phyloP scores from a whole-genome alignment of 2,113 vertebrate genomes.

The Colaptes auratus region DNA sequence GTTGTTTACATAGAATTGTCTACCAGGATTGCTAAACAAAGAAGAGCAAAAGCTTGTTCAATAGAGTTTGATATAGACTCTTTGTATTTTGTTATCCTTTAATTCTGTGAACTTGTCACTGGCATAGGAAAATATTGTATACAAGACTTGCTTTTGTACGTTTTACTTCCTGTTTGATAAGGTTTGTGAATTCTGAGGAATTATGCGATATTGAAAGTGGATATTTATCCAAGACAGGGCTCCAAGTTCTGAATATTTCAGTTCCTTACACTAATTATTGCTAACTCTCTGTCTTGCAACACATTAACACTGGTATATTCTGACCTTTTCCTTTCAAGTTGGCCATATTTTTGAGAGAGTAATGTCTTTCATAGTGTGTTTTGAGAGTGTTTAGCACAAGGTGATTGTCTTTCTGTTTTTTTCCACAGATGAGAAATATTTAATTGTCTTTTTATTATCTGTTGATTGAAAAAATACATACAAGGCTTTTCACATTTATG shows the following conservation, averaged over 20 bases:
- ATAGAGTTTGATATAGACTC: not conserved
- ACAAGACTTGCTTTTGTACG: rapidly evolving
- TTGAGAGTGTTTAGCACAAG: not conserved
- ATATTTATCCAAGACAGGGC: not conserved
- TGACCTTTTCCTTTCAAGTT: not conserved
- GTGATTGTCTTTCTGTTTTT: not conserved
- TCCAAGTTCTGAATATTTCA: not conserved
- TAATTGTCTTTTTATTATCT: not conserved
- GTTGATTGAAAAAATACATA: not conserved
- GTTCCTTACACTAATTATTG: not conserved
- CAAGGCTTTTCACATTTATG: not conserved
- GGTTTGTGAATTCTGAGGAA: not conserved
- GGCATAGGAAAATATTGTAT: not conserved
- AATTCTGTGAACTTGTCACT: not conserved
- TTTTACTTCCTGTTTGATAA: not conserved
- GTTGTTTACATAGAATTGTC: not conserved
- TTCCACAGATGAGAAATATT: not conserved
- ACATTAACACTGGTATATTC: not conserved
- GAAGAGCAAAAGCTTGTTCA: not conserved
- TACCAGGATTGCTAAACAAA: not conserved
- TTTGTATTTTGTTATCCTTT: not conserved
- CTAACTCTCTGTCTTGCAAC: not conserved
- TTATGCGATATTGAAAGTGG: not conserved
- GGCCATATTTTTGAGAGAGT: not conserved
- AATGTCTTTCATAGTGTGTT: not conserved